Evolutionary conservation across 2,113 vertebrate species (phyloP).

Genomic region (Ammodytes marinus): DNA sequence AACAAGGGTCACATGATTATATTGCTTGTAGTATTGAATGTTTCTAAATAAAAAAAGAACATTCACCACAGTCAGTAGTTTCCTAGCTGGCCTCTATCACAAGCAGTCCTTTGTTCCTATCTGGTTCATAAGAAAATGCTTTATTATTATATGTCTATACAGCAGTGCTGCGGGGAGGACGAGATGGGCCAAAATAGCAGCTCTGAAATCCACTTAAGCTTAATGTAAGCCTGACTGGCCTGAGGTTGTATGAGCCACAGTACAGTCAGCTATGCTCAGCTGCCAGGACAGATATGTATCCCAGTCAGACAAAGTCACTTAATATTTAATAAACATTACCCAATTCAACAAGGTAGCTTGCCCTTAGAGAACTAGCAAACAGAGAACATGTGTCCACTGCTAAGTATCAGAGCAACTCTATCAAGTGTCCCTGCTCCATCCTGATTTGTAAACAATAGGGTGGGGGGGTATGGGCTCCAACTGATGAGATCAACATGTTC

Average conservation of each 20-base stretch:
- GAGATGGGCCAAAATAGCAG: constrained; percentile 74
- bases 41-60: background rate
- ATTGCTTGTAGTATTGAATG: background rate
- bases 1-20: background rate
- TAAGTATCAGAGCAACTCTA: background rate
- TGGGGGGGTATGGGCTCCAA: background rate
- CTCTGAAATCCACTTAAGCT: constrained; percentile 80
- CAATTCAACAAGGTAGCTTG: background rate
- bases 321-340: constrained; percentile 27
- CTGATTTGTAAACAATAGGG: constrained; percentile 9
- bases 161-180: constrained; percentile 40
- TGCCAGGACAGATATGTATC: constrained; percentile 51
- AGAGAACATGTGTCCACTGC: too few relatives aligned
- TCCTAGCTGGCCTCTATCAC: background rate
- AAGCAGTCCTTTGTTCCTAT: constrained; percentile 23
- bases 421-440: background rate
- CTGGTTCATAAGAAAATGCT: constrained; percentile 25
- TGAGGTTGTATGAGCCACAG: constrained; percentile 49
- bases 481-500: constrained; percentile 44
- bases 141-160: constrained; percentile 18
- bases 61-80: background rate
- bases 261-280: constrained; percentile 60
- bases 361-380: background rate
- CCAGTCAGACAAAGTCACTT: constrained; percentile 12
- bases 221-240: constrained; percentile 71